These are phyloP conservation scores for Stomatorhinus walkeri DNA, from an alignment of 2,797 vertebrate genomes.

Conservation along the genomic window DNA sequence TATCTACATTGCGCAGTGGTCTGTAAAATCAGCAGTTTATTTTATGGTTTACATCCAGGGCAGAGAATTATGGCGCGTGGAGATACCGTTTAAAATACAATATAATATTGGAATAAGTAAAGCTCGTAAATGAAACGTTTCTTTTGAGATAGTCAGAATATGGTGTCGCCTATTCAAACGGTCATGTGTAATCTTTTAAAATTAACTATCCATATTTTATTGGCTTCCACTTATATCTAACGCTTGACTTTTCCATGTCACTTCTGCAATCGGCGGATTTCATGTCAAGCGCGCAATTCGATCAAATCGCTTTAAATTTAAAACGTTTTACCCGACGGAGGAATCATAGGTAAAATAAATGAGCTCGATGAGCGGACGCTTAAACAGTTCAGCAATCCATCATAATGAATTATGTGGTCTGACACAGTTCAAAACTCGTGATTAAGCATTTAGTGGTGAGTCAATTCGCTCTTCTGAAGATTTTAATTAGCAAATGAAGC, in stretches of 20 bases:
- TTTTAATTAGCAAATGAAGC: slow-evolving; percentile 96
- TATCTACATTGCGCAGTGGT: not conserved
- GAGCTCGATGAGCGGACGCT: slow-evolving; percentile 40
- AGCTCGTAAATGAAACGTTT: not conserved
- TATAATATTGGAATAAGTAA: not conserved
- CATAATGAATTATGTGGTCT: slow-evolving; percentile 54
- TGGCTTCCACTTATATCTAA: slow-evolving; percentile 35
- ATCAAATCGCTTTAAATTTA: slow-evolving; percentile 52
- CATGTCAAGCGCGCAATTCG: slow-evolving; percentile 29
- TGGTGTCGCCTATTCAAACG: not conserved
- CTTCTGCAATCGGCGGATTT: not conserved
- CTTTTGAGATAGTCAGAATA: not conserved
- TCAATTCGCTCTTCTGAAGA: slow-evolving; percentile 75
- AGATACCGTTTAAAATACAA: not conserved
- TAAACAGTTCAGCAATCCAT: slow-evolving; percentile 54
- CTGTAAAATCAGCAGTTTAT: not conserved
- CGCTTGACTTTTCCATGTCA: slow-evolving; percentile 10
- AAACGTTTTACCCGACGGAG: slow-evolving; percentile 36
- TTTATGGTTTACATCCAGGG: not conserved
- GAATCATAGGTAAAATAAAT: slow-evolving; percentile 50
- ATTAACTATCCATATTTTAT: slow-evolving; percentile 57
- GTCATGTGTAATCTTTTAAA: slow-evolving; percentile 29
- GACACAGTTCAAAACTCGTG: slow-evolving; percentile 61
- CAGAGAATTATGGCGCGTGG: not conserved
- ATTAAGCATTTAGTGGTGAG: slow-evolving; percentile 75